Evolutionary conservation across 2,797 vertebrate species (phyloP), one percentile per base, ranked within the genome.

Genomic region (Glossophaga mutica): DNA sequence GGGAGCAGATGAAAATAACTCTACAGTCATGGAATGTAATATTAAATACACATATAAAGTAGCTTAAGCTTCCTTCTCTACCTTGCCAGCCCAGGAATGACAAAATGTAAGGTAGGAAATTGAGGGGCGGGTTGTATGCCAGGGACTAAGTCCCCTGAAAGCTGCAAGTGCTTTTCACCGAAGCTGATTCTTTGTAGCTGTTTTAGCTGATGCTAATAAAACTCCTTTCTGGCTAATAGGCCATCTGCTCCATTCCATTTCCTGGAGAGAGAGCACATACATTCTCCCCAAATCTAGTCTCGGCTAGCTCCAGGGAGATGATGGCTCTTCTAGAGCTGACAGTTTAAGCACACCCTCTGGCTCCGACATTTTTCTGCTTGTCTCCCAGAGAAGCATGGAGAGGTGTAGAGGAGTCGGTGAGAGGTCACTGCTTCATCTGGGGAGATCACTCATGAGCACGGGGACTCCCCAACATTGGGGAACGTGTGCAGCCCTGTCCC

Each of bases 141-240:
- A 62, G 26, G 12, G 21, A 82, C 59, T 34, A 62, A 73, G 52
- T 86, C 8, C 37, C 57, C 42, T 48, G 62, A 68, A 96, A 89
- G 42, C 50, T 93, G 59, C 37, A 50, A 90, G 81, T 90, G 67
- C 42, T 85, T 92, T 94, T 95, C 89, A 68, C 76, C 59, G 62
- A 81, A 97, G 55, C 70, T 50, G 46, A 68, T 71, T 78, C 77
- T 94, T 55, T 55, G 67, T 85, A 87, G 73, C 37, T 79, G 62
- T 79, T 85, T 96, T 57, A 94, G 83, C 68, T 95, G 92, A 92
- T 96, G 94, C 59, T 95, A 94, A 95, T 87, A 74, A 96, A 95
- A 95, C 82, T 92, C 57, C 82, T 86, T 88, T 88, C 96, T 57
- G 62, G 90, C 46, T 87, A 89, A 95, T 68, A 94, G 88, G 52